These are phyloP conservation scores for Otus scops DNA, from an alignment of 2,797 vertebrate genomes.

Conservation along the genomic window DNA sequence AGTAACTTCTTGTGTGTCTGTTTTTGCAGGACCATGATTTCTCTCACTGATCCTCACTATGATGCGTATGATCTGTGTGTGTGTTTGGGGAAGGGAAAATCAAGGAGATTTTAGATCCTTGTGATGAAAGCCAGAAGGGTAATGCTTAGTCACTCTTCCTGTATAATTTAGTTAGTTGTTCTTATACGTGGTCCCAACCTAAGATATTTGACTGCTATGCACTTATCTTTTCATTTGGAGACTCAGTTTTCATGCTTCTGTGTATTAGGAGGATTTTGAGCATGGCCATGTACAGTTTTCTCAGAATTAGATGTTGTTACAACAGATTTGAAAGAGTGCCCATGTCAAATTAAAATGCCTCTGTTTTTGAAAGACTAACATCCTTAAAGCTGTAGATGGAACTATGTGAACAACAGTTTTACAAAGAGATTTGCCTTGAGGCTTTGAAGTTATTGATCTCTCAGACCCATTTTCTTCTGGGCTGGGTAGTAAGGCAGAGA, in stretches of 20 bases:
- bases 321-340: neutral
- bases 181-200: fast-evolving
- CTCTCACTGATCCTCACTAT: neutral
- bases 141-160: neutral
- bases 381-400: neutral
- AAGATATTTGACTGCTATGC: neutral
- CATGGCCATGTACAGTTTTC: neutral
- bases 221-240: neutral
- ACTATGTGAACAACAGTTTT: neutral
- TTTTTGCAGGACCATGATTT: neutral
- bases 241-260: neutral
- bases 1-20: neutral
- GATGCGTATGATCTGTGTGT: neutral
- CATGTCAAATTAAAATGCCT: neutral
- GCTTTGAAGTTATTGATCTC: neutral
- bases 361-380: neutral
- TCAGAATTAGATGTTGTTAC: neutral
- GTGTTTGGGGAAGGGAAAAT: neutral
- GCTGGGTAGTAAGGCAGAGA: neutral
- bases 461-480: neutral
- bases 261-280: neutral
- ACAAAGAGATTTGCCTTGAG: neutral
- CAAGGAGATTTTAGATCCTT: neutral
- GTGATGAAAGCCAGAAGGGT: neutral
- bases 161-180: neutral